Conservation (phyloP, 2,113 vertebrate species). For the Chionomys nivalis region DNA sequence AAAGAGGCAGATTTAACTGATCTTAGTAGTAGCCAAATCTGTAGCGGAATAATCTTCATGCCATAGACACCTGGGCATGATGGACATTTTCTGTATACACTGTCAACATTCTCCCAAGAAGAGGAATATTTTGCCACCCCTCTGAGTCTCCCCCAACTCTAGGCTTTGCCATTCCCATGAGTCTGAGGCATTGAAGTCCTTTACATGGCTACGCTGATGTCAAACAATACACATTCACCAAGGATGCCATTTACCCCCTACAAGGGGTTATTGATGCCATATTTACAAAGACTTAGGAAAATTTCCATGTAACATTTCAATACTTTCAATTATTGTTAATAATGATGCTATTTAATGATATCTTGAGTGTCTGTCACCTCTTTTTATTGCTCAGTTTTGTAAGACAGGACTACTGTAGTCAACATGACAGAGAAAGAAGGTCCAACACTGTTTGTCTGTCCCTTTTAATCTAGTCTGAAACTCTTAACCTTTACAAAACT, state of each 20-base stretch:
- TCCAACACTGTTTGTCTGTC: constrained; percentile 83
- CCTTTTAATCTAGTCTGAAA: constrained; percentile 84
- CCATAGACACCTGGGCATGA: neutral
- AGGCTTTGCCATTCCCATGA: neutral
- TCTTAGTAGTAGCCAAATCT: neutral
- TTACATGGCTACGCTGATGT: neutral
- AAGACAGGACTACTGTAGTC: constrained; percentile 71
- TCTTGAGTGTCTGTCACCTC: constrained; percentile 2
- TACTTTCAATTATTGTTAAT: neutral
- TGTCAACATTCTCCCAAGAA: neutral
- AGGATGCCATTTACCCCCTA: neutral
- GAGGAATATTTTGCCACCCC: neutral
- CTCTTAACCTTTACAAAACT: constrained; percentile 83
- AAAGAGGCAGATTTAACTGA: neutral
- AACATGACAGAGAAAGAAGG: constrained; percentile 72
- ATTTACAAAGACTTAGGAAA: constrained; percentile 39
- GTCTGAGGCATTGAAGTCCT: neutral
- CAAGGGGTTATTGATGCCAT: neutral
- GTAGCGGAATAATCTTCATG: neutral
- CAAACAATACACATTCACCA: too few relatives aligned
- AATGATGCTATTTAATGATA: constrained; percentile 20
- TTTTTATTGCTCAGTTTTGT: constrained; percentile 72
- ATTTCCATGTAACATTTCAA: neutral
- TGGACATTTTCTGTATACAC: neutral
- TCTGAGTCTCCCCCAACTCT: neutral